Conservation (phyloP, 2,888 invertebrate species). For the Mechanitis messenoides region DNA sequence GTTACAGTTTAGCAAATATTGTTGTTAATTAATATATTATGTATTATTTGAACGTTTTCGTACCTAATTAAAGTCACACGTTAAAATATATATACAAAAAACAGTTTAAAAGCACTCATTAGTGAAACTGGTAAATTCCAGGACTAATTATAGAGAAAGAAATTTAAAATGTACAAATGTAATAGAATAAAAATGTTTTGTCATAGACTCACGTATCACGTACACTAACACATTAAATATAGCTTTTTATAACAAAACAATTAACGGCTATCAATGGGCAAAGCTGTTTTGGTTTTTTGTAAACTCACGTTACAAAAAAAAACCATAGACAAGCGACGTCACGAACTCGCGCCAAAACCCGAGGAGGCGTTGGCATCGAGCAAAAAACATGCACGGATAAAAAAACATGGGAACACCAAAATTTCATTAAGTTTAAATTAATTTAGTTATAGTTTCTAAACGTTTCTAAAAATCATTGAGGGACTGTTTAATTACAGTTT, state of each 20-base stretch:
- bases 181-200: too few relatives aligned
- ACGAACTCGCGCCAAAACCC: conserved; percentile 46
- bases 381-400: conserved; percentile 15
- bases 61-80: too few relatives aligned
- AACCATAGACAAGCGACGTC: conserved; percentile 43
- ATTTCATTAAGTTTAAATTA: conserved; percentile 12
- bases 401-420: conserved; percentile 17
- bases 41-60: too few relatives aligned
- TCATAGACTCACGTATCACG: conserved; percentile 1
- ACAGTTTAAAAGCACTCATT: too few relatives aligned
- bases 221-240: conserved; percentile 32
- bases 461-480: background rate
- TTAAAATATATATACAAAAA: too few relatives aligned
- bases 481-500: background rate
- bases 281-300: conserved; percentile 43
- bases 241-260: conserved; percentile 37
- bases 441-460: conserved; percentile 5
- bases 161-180: too few relatives aligned
- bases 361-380: conserved; percentile 36
- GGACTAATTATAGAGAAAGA: too few relatives aligned
- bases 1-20: too few relatives aligned
- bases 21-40: too few relatives aligned
- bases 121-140: too few relatives aligned
- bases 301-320: conserved; percentile 31
- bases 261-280: conserved; percentile 55